Evolutionary conservation across 2,888 invertebrate species (phyloP), one percentile per base, ranked within the genome.

Genomic region (Cataglyphis altisquamis): DNA sequence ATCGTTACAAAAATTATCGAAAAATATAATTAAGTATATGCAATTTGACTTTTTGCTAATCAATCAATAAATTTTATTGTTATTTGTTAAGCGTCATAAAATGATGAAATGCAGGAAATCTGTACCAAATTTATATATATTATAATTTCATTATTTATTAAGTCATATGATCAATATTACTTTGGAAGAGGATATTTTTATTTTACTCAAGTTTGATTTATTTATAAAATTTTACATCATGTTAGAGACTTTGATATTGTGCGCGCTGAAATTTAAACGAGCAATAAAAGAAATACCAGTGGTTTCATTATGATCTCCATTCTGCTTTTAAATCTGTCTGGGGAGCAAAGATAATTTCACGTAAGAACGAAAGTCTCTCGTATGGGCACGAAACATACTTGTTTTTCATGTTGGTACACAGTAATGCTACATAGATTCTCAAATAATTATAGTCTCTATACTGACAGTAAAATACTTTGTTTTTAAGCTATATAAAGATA

Each of bases 321-420:
- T 60, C 64, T 25, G 25, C 15, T 66, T 74, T 62, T 32, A 74
- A 62, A 74, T 62, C 29, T 8, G 25, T 39, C 39, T 55, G 15
- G 39, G 36, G 41, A 68, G 32, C 9, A 62, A 83, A 83, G 85
- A 60, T 84, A 87, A 88, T 85, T 88, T 84, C 83, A 82, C 48
- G 8, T 52, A 82, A 82, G 72, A 80, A 83, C 70, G 83, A 84
- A 83, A 88, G 84, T 83, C 75, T 83, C 63, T 66, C 36, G 3
- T 29, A 63, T 78, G 41, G 64, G 63, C 57, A 25, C n/a, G 36
- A 78, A 52, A 82, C 77, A 3, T 85, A 60, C 80, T 72, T 83
- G 83, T 73, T 29, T 32, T 10, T 68, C 62, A 12, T 10, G 29
- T 62, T 41, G 68, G 84, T 87, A 81, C 81, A 39, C 68, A 29